Evolutionary conservation across 1,140 invertebrate species (phyloP), one percentile per base, ranked within the genome.

Genomic region (Zelostemma sp.): DNA sequence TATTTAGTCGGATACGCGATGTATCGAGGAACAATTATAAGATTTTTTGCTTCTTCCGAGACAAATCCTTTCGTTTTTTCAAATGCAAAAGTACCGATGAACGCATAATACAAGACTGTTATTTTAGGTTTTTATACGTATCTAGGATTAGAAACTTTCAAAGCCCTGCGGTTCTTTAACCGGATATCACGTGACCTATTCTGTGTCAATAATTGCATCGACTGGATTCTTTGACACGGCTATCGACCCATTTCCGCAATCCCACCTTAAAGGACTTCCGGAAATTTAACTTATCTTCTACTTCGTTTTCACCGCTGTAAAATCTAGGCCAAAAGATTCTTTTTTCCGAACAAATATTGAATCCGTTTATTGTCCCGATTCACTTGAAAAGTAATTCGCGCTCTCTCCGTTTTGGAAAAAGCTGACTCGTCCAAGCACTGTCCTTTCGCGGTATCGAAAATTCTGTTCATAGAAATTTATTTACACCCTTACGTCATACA

Each of bases 91-190:
- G n/a, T n/a, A n/a, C n/a, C 38, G 38, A 33, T 40, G 19, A 17
- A 46, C 14, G 15, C 45, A 31, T 43, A 11, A 18, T 56, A 21
- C 53, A 31, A 60, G 60, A 64, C 64, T 60, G 64, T 59, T 48
- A 63, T 64, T 64, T 45, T 57, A 56, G 56, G 55, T 69, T 60
- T 53, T 25, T 55, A 28, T 62, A 58, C 35, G 49, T 51, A 25
- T 46, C 54, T 70, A 70, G 56, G 61, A 61, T 56, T 70, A 70
- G 61, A 70, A 64, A 70, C 67, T 70, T 70, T 70, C 67, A 70
- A 61, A 15, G 61, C 67, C 67, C 47, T 53, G 60, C 57, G 53
- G 55, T 70, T 41, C 55, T 35, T 57, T 47, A 41, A 61, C 67
- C 61, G 56, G 61, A 64, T 64, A 65, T 70, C 67, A 70, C 67